Evolutionary conservation across 2,113 vertebrate species (phyloP), one percentile per base, ranked within the genome.

Genomic region (Zosterops lateralis): DNA sequence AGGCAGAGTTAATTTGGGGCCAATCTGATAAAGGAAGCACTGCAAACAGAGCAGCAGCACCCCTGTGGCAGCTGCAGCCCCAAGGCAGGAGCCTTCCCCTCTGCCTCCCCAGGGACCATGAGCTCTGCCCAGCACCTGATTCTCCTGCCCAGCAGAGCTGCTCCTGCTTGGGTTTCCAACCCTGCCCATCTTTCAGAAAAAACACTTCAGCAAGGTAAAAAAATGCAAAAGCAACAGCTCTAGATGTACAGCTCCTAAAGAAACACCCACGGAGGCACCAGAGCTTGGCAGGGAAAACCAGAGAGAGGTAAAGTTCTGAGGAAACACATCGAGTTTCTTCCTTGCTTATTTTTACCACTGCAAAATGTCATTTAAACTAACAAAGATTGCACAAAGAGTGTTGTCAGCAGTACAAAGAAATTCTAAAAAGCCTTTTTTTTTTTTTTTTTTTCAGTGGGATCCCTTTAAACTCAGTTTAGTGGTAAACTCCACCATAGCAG

Each of bases 351-450:
- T 95, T 92, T 86, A 83, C 75, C 4, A 2, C 15, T 73, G 48
- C 31, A 93, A 91, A 94, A 95, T 83, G 84, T 83, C 89, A 94
- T 3, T 87, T 75, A 38, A 92, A 90, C 60, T 44, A 77, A 77
- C 78, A 73, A 88, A 87, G 91, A 79, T 79, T 70, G 67, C 79
- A 92, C 82, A 85, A 64, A 48, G 75, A 44, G 44, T 9, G 14
- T 12, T 72, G 38, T 48, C 87, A 60, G 78, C 73, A 57, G 21
- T 10, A 92, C 16, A 24, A 72, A 89, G 74, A 61, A 45, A 24
- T 17, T 20, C 29, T 50, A 48, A 4, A 73, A 83, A 32, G 17
- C 13, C 4, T 45, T 58, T 32, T 74, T 74, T 84, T 50, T 48
- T 45, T 45, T 70, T 38, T 38, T 80, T 45, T 38, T 11, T 50